These are phyloP conservation scores for Cydia fagiglandana DNA, from an alignment of 1,140 invertebrate species.

Conservation along the genomic window DNA sequence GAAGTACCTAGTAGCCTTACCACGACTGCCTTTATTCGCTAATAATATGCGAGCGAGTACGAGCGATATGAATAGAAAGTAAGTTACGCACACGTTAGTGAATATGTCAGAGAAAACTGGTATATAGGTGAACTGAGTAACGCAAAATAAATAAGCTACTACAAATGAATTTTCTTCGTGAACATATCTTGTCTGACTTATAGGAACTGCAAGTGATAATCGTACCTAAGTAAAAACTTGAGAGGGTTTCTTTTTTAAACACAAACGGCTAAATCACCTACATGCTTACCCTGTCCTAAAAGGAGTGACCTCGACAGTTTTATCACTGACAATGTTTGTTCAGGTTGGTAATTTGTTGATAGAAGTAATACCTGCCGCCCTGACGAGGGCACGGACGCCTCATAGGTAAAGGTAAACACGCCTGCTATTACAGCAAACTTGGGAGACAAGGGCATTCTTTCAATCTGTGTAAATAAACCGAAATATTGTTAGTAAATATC, in stretches of 20 bases:
- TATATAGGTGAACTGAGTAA: too few relatives aligned
- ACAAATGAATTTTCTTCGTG: too few relatives aligned
- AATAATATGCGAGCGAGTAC: too few relatives aligned
- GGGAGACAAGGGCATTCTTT: neutral
- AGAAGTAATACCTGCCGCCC: conserved; percentile 20
- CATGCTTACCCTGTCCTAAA: conserved; percentile 16
- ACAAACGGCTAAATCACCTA: neutral
- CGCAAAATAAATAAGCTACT: too few relatives aligned
- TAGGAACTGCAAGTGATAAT: too few relatives aligned
- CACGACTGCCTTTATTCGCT: too few relatives aligned
- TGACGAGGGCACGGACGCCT: conserved; percentile 9
- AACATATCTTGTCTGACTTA: neutral
- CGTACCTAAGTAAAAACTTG: neutral
- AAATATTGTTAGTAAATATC: neutral
- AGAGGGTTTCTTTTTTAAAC: neutral
- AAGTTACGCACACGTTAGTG: too few relatives aligned
- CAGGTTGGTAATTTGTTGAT: conserved; percentile 22
- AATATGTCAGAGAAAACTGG: too few relatives aligned
- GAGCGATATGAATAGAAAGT: too few relatives aligned
- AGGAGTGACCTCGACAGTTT: neutral
- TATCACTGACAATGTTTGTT: conserved; percentile 22
- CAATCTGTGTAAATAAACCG: neutral
- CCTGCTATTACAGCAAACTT: neutral
- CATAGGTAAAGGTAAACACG: conserved; percentile 6
- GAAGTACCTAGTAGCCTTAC: too few relatives aligned